These are phyloP conservation scores for Novumbra hubbsi DNA, from an alignment of 2,797 vertebrate species.

Conservation along the genomic window DNA sequence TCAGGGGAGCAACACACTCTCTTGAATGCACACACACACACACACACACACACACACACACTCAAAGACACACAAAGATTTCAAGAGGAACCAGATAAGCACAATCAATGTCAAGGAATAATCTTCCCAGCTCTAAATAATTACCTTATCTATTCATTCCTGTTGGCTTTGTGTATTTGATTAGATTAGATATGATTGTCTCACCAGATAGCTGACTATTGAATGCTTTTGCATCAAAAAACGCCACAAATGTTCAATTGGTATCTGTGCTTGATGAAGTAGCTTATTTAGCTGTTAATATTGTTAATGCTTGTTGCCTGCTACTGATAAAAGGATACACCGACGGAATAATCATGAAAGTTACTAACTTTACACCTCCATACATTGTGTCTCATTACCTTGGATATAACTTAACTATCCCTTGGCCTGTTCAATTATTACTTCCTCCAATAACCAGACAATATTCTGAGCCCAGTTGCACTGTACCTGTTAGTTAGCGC, in stretches of 20 bases:
- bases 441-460: not conserved
- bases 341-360: slow-evolving; percentile 29
- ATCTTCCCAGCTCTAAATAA: slow-evolving; percentile 57
- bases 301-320: slow-evolving; percentile 13
- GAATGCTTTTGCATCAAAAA: slow-evolving; percentile 41
- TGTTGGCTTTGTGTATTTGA: slow-evolving; percentile 43
- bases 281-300: slow-evolving; percentile 23
- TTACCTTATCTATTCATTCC: slow-evolving; percentile 48
- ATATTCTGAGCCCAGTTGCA: not conserved
- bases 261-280: slow-evolving; percentile 34
- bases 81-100: slow-evolving; percentile 53
- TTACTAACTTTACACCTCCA: not conserved
- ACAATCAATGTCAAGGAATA: slow-evolving; percentile 66
- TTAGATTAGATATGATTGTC: slow-evolving; percentile 10
- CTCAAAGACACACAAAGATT: slow-evolving; percentile 4
- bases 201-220: slow-evolving; percentile 44
- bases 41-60: not conserved
- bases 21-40: not conserved
- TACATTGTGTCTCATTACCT: not conserved
- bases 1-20: slow-evolving; percentile 3
- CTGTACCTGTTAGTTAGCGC: not conserved
- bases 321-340: slow-evolving; percentile 17
- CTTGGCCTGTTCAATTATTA: no score
- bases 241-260: slow-evolving; percentile 34
- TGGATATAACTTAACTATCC: not conserved